Conservation (phyloP, 2,888 invertebrate species). For the Drosophila eohydei region DNA sequence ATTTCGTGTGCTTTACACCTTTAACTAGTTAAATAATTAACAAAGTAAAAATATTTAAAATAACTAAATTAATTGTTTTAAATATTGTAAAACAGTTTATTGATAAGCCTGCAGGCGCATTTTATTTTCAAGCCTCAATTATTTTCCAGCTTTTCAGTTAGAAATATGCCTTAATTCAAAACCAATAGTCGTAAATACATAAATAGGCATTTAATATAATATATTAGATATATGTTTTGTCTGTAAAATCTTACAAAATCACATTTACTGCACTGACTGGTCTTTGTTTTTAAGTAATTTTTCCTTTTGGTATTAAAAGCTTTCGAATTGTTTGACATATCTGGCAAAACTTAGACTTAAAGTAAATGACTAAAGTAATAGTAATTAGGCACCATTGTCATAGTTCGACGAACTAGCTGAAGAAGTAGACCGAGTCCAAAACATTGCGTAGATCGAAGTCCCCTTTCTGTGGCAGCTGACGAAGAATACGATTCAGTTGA, state of each 20-base stretch:
- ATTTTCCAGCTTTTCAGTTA: not conserved
- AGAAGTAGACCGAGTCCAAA: conserved; percentile 93
- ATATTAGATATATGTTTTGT: conserved; percentile 31
- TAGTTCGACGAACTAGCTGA: conserved; percentile 87
- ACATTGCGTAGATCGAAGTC: conserved; percentile 91
- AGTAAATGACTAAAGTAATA: conserved; percentile 48
- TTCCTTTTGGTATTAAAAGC: conserved; percentile 65
- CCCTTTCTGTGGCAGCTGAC: conserved; percentile 90
- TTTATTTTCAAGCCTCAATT: not conserved
- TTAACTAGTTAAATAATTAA: not conserved
- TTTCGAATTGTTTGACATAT: conserved; percentile 54
- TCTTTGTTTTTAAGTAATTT: conserved; percentile 1
- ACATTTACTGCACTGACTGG: conserved; percentile 45
- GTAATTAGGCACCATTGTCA: conserved; percentile 57
- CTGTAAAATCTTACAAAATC: conserved; percentile 64
- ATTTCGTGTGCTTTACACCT: not conserved
- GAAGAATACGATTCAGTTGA: conserved; percentile 88
- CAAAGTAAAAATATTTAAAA: not conserved
- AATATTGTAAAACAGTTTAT: conserved; percentile 21
- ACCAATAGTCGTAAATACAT: conserved; percentile 20
- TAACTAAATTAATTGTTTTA: not conserved
- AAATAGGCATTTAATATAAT: conserved; percentile 16
- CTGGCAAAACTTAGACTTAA: conserved; percentile 46
- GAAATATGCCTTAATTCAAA: conserved; percentile 1
- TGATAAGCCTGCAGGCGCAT: not conserved